Evolutionary conservation across 2,113 vertebrate species (phyloP), one percentile per base, ranked within the genome.

Genomic region (Vulpes ferrilata): DNA sequence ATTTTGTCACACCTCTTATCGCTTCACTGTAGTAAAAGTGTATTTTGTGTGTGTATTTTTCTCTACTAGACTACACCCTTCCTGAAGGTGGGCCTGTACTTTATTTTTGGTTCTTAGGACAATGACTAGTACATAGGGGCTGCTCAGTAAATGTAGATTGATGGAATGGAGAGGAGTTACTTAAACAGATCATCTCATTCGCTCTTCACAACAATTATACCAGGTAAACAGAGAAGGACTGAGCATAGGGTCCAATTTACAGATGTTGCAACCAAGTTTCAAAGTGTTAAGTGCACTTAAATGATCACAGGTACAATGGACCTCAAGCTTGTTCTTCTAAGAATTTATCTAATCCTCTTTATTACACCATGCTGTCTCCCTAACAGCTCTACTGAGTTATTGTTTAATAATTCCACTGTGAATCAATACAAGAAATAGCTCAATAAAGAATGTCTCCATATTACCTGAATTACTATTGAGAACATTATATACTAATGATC

Each of bases 401-500:
- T 92, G 73, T 59, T 90, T 95, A 96, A 97, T 96, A 94, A 96
- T 90, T 78, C 43, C 65, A 19, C 59, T 81, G 62, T 57, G 32
- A 92, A 38, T 67, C 84, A 96, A 95, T 92, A 84, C 90, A 97
- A 85, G 67, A 92, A 96, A 84, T n/a, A 76, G 6, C 27, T 60
- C 51, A 38, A 84, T 53, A 94, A 96, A 93, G 23, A 88, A 51
- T 65, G 32, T 82, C 53, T 93, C 59, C 71, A 2, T 51, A 64
- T 80, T 95, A 83, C 69, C 64, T 67, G 5, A 53, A 76, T 22
- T 93, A 23, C 48, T 96, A 32, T 6, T 57, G 80, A 87, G 35
- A 55, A 93, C 13, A 82, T 92, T 62, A 78, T 59, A 84, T 60
- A 48, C 67, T 81, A 74, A 82, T 60, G 73, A 95, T 86, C 20